Percentiles rank a stretch among this genome's conserved stretches.
Evolutionary conservation across 2,888 invertebrate species (phyloP).

Genomic region (Melanotus villosus): DNA sequence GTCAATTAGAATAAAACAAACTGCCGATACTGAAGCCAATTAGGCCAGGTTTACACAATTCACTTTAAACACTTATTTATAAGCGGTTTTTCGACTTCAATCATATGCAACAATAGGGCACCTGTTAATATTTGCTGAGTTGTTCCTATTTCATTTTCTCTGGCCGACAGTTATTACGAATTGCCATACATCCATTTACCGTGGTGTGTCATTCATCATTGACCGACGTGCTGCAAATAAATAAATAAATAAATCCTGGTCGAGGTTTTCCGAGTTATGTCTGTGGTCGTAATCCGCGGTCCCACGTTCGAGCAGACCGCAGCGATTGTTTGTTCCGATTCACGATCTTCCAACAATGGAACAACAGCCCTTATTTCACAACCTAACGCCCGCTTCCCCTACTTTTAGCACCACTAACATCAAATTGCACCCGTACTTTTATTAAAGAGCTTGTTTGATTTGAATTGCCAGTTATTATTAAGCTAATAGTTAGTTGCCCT

Average conservation of each 20-base stretch:
- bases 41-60: not conserved
- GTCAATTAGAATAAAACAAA: constrained; percentile 1
- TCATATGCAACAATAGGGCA: constrained; percentile 14
- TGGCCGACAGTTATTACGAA: constrained; percentile 33
- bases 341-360: constrained; percentile 42
- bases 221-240: constrained; percentile 36
- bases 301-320: constrained; percentile 41
- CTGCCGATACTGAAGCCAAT: not conserved
- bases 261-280: constrained; percentile 37
- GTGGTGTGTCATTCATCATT: constrained; percentile 28
- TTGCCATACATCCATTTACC: constrained; percentile 32
- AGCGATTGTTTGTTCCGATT: constrained; percentile 47
- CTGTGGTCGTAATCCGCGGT: constrained; percentile 43
- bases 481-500: not conserved
- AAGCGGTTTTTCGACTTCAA: constrained; percentile 5
- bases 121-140: constrained; percentile 22
- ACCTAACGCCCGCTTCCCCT: constrained; percentile 45
- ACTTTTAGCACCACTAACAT: constrained; percentile 30
- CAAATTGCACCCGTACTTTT: constrained; percentile 41
- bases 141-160: constrained; percentile 20
- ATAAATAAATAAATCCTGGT: constrained; percentile 40
- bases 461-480: constrained; percentile 51
- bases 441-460: constrained; percentile 46
- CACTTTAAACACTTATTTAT: not conserved
- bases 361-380: constrained; percentile 48